Evolutionary conservation across 2,797 vertebrate genomes (phyloP).

Genomic region (Propithecus deckenii): DNA sequence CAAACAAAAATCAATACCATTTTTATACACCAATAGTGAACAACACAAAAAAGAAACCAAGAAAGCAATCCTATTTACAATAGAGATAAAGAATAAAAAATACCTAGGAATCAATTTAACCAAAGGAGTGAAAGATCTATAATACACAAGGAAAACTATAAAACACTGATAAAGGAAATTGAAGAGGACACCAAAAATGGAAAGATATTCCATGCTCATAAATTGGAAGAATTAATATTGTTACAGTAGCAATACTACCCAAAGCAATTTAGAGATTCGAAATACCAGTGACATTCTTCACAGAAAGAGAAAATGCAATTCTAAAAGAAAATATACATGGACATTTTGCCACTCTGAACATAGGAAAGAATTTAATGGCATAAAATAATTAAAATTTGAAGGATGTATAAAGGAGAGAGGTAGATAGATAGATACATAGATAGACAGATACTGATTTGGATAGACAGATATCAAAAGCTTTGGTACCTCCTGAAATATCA

Average conservation of each 20-base stretch:
- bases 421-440: background rate
- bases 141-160: background rate
- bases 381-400: background rate
- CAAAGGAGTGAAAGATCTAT: background rate
- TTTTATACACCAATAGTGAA: background rate
- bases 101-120: background rate
- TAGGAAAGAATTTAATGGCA: background rate
- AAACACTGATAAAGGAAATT: background rate
- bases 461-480: background rate
- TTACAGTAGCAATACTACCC: background rate
- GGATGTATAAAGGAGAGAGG: background rate
- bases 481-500: background rate
- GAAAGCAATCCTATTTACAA: background rate
- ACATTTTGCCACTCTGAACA: background rate
- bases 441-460: background rate
- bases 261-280: background rate
- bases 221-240: background rate
- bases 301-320: background rate
- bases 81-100: background rate
- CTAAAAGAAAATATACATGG: background rate
- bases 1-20: background rate
- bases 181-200: background rate
- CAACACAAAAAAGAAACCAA: background rate
- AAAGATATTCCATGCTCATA: background rate
- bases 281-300: background rate